phyloP scores from a whole-genome alignment of 2,797 vertebrate genomes.

The Clamator glandarius region DNA sequence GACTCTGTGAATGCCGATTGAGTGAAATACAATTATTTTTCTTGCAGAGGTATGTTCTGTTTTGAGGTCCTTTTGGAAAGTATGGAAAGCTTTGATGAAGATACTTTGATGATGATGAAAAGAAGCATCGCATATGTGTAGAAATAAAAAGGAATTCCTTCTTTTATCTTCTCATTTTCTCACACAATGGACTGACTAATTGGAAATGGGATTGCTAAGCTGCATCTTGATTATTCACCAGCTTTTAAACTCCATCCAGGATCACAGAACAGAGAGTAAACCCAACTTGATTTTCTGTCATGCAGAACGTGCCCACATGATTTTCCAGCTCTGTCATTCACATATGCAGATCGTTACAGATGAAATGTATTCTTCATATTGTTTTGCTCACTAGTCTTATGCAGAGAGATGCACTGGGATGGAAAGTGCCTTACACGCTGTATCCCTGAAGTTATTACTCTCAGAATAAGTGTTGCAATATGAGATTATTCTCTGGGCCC shows the following conservation, averaged over 20 bases:
- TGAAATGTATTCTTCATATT: constrained; percentile 5
- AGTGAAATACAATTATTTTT: background rate
- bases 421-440: background rate
- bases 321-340: constrained; percentile 15
- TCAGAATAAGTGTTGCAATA: background rate
- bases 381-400: background rate
- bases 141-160: background rate
- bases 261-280: background rate
- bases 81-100: background rate
- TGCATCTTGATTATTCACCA: background rate
- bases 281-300: background rate
- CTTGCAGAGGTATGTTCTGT: background rate
- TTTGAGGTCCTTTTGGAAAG: background rate
- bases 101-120: constrained; percentile 13
- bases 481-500: background rate
- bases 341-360: constrained; percentile 2
- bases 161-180: background rate
- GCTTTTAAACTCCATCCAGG: constrained; percentile 12
- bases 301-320: background rate
- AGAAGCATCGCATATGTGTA: background rate
- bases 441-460: background rate
- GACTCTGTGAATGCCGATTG: background rate
- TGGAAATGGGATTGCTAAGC: background rate
- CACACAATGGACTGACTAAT: background rate
- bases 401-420: background rate